These are phyloP conservation scores for Heteromyza rotundicornis DNA, from an alignment of 2,888 invertebrate species.

Conservation along the genomic window DNA sequence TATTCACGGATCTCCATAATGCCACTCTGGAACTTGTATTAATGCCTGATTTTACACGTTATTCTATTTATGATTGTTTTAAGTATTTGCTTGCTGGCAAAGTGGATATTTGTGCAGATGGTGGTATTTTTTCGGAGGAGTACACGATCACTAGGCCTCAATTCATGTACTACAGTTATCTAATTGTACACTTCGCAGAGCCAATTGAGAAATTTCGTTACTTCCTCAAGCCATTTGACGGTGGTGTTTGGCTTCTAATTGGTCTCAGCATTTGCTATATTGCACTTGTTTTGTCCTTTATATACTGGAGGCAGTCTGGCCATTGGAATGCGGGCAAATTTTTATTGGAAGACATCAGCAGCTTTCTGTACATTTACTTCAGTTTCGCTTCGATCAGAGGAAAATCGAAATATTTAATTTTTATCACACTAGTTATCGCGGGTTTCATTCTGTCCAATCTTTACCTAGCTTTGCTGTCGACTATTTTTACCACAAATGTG, in stretches of 20 bases:
- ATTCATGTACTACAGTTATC: neutral
- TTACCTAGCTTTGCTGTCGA: conserved; percentile 34
- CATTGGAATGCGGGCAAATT: conserved; percentile 12
- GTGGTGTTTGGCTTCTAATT: conserved; percentile 21
- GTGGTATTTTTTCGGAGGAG: neutral
- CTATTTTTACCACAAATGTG: conserved; percentile 34
- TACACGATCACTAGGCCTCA: neutral
- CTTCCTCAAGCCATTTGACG: conserved; percentile 32
- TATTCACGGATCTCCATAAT: conserved; percentile 25
- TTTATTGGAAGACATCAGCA: conserved; percentile 6
- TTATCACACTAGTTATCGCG: conserved; percentile 10
- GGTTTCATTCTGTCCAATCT: conserved; percentile 34
- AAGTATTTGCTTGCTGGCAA: neutral
- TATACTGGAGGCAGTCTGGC: conserved; percentile 5
- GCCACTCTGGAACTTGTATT: neutral
- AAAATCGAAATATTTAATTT: neutral
- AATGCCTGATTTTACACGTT: neutral
- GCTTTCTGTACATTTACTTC: conserved; percentile 8
- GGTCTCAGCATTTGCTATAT: neutral
- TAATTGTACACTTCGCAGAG: conserved; percentile 29
- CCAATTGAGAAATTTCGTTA: conserved; percentile 35
- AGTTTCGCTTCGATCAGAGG: neutral
- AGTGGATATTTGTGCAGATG: conserved; percentile 27
- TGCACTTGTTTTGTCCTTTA: conserved; percentile 10
- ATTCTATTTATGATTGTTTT: conserved; percentile 11